Conservation (phyloP, 2,797 vertebrate species). For the Chromobotia macracanthus region DNA sequence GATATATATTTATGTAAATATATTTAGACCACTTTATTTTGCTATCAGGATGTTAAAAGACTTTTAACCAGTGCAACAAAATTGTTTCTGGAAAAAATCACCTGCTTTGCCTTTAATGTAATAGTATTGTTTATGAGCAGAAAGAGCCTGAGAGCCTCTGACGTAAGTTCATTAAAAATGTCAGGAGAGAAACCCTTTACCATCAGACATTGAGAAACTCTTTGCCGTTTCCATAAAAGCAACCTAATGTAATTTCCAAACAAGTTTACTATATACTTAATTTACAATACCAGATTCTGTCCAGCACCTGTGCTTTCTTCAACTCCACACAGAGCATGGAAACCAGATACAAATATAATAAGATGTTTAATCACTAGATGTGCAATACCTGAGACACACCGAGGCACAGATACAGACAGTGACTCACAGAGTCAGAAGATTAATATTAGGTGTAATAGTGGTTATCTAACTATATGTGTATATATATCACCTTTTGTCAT, state of each 20-base stretch:
- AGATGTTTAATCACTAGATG: conserved; percentile 7
- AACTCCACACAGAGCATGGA: not conserved
- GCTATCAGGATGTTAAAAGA: too few species aligned
- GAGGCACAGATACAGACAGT: not conserved
- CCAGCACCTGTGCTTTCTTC: not conserved
- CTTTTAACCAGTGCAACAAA: too few species aligned
- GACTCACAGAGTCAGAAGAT: not conserved
- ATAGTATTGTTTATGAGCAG: too few species aligned
- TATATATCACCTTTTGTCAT: conserved; percentile 88
- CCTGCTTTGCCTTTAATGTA: too few species aligned
- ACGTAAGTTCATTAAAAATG: not conserved
- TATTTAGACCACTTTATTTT: too few species aligned
- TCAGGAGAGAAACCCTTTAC: not conserved
- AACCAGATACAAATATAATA: not conserved
- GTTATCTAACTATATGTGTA: not conserved
- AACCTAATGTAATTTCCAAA: not conserved
- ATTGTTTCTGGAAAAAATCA: too few species aligned
- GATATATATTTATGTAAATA: too few species aligned
- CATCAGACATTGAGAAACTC: not conserved
- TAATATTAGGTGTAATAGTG: not conserved
- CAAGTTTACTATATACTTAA: not conserved
- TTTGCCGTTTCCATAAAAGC: not conserved
- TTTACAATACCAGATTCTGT: not conserved
- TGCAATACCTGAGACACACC: not conserved
- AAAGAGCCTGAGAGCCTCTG: too few species aligned